Base-by-base conservation (phyloP, 2,797 vertebrate genomes). In the Pampus argenteus region DNA sequence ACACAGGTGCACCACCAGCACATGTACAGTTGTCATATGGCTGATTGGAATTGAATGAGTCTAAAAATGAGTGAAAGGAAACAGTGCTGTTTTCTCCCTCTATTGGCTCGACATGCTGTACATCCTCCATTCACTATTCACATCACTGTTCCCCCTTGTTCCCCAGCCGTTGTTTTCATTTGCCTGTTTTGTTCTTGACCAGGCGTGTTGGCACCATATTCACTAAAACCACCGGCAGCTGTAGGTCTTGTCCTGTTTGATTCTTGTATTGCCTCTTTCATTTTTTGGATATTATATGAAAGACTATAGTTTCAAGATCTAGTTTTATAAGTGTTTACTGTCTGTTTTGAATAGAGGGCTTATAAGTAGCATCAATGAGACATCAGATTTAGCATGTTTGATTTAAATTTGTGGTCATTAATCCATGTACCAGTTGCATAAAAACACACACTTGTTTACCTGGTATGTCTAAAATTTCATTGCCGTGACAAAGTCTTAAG, bases 81-180 rank as follows among this genome's bases (percentile, higher is more conserved):
- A 58, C 66, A 5, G 57, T 55, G 40, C 49, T 66, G 26, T 79
- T 31, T 78, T 86, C 51, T 64, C 45, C 64, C 66, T 80, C 66
- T 26, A 66, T 44, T 82, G 73, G 74, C 66, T 76, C 83, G 58
- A 71, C 38, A 55, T 71, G 72, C 50, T 57, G 28, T 77, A 78
- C 38, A 42, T 82, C 65, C 67, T 80, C 60, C 49, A 82, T 81
- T 84, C 76, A 79, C 73, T 52, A 71, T 80, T 88, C 81, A 77
- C 66, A 79, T 84, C 20, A 25, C 56, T 75, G 73, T 82, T 80
- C 77, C n/a, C 66, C 47, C 38, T 45, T 52, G 45, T 74, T 57
- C 61, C 72, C 9, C 60, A 44, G 57, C 64, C 63, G n/a, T 44
- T 66, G 56, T 78, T 34, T 78, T 28, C 10, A 6, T 82, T 80